Conservation (phyloP, 2,797 vertebrate genomes). For the Myiotriccus ornatus region DNA sequence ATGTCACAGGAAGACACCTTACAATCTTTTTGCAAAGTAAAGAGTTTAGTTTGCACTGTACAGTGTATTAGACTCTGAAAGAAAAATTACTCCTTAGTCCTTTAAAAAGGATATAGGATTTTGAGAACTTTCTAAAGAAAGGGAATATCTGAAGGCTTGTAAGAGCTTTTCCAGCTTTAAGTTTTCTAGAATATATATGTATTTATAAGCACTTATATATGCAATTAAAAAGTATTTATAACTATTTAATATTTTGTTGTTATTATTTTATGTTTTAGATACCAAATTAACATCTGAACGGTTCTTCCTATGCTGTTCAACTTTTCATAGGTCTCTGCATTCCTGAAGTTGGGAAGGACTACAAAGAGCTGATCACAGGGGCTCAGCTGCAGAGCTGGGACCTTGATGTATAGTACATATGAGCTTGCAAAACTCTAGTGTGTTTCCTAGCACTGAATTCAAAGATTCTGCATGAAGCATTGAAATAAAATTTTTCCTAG, state of each 20-base stretch:
- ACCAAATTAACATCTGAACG: background rate
- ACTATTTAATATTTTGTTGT: background rate
- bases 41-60: background rate
- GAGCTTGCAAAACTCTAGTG: background rate
- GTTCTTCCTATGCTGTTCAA: background rate
- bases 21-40: background rate
- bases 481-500: background rate
- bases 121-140: background rate
- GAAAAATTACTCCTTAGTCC: background rate
- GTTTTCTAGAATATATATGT: background rate
- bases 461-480: background rate
- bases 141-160: background rate
- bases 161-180: background rate
- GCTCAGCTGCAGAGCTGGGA: background rate
- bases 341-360: background rate
- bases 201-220: background rate
- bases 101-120: background rate
- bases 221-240: background rate
- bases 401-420: background rate
- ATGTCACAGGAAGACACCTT: background rate
- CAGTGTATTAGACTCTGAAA: background rate
- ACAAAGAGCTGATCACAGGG: background rate
- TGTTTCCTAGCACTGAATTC: background rate
- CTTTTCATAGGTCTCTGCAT: background rate
- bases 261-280: background rate